These are phyloP conservation scores for Tichodroma muraria DNA, from an alignment of 2,113 vertebrate species.

Conservation along the genomic window DNA sequence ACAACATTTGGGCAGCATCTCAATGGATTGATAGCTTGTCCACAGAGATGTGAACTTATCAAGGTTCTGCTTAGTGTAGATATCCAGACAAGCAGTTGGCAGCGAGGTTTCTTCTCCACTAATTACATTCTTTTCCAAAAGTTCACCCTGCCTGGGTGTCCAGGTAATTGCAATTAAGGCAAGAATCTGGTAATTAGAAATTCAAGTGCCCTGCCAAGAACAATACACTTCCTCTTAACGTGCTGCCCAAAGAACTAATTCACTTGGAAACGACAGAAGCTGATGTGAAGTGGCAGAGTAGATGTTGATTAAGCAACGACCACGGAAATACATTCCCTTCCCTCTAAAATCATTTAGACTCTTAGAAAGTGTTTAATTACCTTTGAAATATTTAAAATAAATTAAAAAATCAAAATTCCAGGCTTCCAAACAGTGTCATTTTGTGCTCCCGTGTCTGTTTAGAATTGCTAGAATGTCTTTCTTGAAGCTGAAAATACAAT, in stretches of 20 bases:
- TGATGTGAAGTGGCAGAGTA: slow-evolving; percentile 61
- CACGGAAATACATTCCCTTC: slow-evolving; percentile 24
- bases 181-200: slow-evolving; percentile 80
- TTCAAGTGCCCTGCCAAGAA: slow-evolving; percentile 77
- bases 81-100: slow-evolving; percentile 61
- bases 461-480: neutral
- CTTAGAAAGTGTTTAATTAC: neutral
- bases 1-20: neutral
- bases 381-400: neutral
- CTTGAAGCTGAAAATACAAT: neutral
- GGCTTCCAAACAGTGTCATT: neutral
- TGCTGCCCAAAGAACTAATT: slow-evolving; percentile 72
- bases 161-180: slow-evolving; percentile 83
- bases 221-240: slow-evolving; percentile 72
- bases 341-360: slow-evolving; percentile 39
- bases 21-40: slow-evolving; percentile 7
- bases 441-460: neutral
- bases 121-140: slow-evolving; percentile 79
- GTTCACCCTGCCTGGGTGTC: slow-evolving; percentile 76
- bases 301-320: slow-evolving; percentile 62
- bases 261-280: slow-evolving; percentile 64
- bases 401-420: neutral
- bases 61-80: slow-evolving; percentile 28
- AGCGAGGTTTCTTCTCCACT: slow-evolving; percentile 68
- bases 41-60: slow-evolving; percentile 52